A percentile compares a stretch with the other conserved stretches of the same genome.
These are phyloP conservation scores for Plectropomus leopardus DNA, from an alignment of 2,113 vertebrate species.

Conservation along the genomic window DNA sequence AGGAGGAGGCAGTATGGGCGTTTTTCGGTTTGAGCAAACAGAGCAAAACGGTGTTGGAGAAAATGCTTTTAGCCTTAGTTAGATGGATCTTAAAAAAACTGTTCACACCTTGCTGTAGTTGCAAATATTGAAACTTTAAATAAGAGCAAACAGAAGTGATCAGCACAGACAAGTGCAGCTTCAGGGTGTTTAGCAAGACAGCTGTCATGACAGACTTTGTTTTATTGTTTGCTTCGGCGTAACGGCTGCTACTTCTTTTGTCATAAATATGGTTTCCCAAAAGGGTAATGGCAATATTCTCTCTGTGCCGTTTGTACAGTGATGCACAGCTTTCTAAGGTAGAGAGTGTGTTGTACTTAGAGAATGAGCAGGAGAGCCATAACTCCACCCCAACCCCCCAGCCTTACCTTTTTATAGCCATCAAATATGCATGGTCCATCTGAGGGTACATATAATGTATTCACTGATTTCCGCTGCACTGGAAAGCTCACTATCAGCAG, in stretches of 20 bases:
- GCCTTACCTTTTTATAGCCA: conserved; percentile 69
- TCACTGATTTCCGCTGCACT: conserved; percentile 60
- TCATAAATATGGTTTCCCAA: background rate
- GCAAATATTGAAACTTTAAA: too few species aligned
- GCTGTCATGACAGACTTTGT: background rate
- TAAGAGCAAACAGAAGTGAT: too few species aligned
- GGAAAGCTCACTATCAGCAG: conserved; percentile 74
- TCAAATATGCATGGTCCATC: conserved; percentile 79
- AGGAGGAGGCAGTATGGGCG: conserved; percentile 57
- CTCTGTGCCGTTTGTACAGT: background rate
- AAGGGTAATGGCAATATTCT: background rate
- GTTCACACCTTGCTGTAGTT: background rate
- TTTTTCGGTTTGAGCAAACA: conserved; percentile 47
- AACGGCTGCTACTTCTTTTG: background rate
- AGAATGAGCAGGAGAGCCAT: conserved; percentile 24
- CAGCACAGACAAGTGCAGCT: background rate
- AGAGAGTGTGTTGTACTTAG: conserved; percentile 11
- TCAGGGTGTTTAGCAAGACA: background rate
- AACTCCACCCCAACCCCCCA: conserved; percentile 22
- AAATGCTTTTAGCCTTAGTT: conserved; percentile 7
- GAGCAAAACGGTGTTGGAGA: background rate
- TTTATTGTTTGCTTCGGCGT: background rate
- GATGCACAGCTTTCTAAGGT: background rate
- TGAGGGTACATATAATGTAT: conserved; percentile 70
- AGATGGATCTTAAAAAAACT: background rate